phyloP scores from a whole-genome alignment of 2,888 invertebrate species.

The Mythimna ferrago region DNA sequence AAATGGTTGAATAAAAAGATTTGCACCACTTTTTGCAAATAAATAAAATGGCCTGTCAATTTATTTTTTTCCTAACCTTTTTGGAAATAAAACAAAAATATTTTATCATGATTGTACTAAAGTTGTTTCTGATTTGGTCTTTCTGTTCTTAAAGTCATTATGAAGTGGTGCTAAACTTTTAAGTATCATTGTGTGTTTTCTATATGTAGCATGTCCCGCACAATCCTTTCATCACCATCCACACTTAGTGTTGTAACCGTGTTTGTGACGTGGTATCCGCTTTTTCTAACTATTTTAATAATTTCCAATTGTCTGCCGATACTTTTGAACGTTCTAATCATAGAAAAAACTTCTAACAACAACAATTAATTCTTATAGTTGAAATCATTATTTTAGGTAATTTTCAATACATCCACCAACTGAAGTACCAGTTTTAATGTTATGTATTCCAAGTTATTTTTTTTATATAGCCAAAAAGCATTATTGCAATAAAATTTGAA shows the following conservation, averaged over 20 bases:
- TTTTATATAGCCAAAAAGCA: not conserved
- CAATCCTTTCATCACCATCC: constrained; percentile 64
- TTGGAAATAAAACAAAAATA: no score
- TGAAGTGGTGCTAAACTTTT: constrained; percentile 19
- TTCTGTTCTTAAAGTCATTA: not conserved
- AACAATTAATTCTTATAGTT: not conserved
- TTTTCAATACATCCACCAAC: not conserved
- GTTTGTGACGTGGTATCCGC: constrained; percentile 46
- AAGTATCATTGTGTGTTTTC: constrained; percentile 10
- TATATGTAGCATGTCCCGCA: constrained; percentile 62
- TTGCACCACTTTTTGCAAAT: constrained; percentile 1
- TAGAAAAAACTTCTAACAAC: not conserved
- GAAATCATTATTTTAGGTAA: not conserved
- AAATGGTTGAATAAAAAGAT: constrained; percentile 15
- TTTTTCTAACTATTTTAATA: constrained; percentile 34
- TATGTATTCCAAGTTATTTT: no score
- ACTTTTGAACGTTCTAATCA: constrained; percentile 44
- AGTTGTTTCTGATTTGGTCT: no score
- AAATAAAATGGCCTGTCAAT: no score
- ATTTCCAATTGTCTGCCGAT: constrained; percentile 37
- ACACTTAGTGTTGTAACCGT: constrained; percentile 51
- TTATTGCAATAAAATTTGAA: not conserved
- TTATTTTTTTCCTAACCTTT: no score
- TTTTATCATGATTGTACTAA: no score
- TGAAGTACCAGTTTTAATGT: not conserved